Evolutionary conservation across 2,113 vertebrate species (phyloP), one percentile per base, ranked within the genome.

Genomic region (Mormoops blainvillei): DNA sequence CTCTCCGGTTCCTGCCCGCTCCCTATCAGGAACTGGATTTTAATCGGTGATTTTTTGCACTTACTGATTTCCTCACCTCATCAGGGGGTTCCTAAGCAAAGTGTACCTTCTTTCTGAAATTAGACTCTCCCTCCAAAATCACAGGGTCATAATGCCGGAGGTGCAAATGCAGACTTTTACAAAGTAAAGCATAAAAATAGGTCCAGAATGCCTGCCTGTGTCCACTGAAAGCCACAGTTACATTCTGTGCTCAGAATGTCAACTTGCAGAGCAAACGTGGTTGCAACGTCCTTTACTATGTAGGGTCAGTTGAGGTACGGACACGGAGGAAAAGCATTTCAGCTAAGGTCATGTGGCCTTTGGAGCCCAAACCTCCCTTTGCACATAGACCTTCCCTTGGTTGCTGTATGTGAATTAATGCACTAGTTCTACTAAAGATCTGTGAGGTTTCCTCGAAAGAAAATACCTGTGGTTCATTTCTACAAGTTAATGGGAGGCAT

Each of bases 21-120:
- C 54, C 92, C 54, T 70, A 31, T 87, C 77, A 91, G 93, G 77
- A 91, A 73, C 65, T 67, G 65, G 91, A 96, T 97, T 96, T 86
- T 36, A 95, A 22, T 86, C 68, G 36, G 87, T 83, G 88, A 38
- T 18, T 92, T 95, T 93, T n/a, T 89, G 81, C 71, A 93, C 38
- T 88, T 86, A 56, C 61, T 76, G 52, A 92, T 94, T 92, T 68
- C 68, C 90, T 83, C 43, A n/a, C 85, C 87, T 95, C 94, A 31
- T 91, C 88, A 24, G n/a, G 77, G 65, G 50, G 41, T 22, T 18
- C 65, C 45, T 52, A 63, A 65, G 58, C 73, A 68, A 94, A 52
- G 22, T 9, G 33, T 22, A 50, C 33, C 58, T 74, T 56, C 36
- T 88, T 87, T 68, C 70, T 67, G 80, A 92, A 77, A 65, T 56